A percentile compares a stretch with the other conserved stretches of the same genome.
These are phyloP conservation scores for Enteromius afrohamiltoni DNA, from an alignment of 2,797 vertebrate species.

Conservation along the genomic window DNA sequence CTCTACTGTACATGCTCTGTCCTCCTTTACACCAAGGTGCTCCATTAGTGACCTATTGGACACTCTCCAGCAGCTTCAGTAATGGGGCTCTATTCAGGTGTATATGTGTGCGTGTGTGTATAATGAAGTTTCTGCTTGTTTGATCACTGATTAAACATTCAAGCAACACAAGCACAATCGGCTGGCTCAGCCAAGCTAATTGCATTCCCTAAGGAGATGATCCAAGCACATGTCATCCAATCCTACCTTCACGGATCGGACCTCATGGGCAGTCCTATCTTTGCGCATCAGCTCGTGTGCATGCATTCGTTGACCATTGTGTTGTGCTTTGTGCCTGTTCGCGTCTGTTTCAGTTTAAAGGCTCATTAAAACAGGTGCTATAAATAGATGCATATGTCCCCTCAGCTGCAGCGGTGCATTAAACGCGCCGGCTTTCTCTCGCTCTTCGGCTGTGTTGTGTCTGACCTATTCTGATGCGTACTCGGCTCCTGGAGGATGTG, in stretches of 20 bases:
- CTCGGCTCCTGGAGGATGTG: conserved; percentile 26
- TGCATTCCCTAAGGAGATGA: conserved; percentile 60
- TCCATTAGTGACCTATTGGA: conserved; percentile 50
- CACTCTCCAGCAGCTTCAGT: conserved; percentile 44
- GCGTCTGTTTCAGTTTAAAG: conserved; percentile 48
- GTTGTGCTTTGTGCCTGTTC: conserved; percentile 26
- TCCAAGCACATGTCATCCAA: conserved; percentile 49
- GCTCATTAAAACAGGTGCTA: conserved; percentile 57
- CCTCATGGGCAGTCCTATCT: conserved; percentile 32
- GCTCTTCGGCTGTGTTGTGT: background rate
- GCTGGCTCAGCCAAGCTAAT: conserved; percentile 54
- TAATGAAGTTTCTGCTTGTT: conserved; percentile 52
- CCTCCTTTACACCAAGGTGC: conserved; percentile 41
- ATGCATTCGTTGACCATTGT: conserved; percentile 17
- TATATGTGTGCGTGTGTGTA: conserved; percentile 1
- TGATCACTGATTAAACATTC: conserved; percentile 56
- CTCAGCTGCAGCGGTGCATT: background rate
- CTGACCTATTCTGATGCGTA: background rate
- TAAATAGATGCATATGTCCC: conserved; percentile 57
- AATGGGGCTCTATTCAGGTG: conserved; percentile 44
- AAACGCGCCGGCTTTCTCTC: background rate
- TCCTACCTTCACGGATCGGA: conserved; percentile 38
- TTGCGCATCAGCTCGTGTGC: conserved; percentile 12
- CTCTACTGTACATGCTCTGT: conserved; percentile 32
- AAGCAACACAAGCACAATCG: conserved; percentile 51